Evolutionary conservation across 2,797 vertebrate genomes (phyloP).

Genomic region (Pachyuromys duprasi): DNA sequence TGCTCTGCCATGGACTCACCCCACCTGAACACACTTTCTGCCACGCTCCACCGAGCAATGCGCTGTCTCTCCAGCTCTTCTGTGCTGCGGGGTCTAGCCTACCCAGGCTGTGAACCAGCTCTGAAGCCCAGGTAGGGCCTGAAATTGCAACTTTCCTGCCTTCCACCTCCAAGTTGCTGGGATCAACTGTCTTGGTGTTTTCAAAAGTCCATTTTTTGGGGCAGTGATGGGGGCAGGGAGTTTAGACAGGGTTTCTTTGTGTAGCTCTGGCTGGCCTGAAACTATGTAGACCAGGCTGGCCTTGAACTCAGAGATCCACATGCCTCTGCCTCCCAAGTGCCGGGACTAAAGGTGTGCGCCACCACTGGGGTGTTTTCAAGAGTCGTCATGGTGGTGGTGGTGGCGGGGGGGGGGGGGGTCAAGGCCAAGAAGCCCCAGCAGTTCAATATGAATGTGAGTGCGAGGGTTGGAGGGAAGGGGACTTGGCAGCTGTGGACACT

Average conservation of each 20-base stretch:
- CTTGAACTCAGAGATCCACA: too few relatives aligned
- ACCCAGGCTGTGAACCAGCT: neutral
- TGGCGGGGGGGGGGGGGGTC: too few relatives aligned
- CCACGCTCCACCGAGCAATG: neutral
- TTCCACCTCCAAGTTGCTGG: neutral
- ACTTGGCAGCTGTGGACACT: neutral
- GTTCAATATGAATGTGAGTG: neutral
- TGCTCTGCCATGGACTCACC: neutral
- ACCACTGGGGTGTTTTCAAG: too few relatives aligned
- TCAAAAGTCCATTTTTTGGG: neutral
- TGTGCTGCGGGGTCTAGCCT: neutral
- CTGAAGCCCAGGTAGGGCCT: neutral
- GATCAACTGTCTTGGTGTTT: neutral
- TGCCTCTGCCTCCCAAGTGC: too few relatives aligned
- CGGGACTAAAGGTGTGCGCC: too few relatives aligned
- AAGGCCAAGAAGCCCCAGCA: constrained; percentile 20
- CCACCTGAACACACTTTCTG: neutral
- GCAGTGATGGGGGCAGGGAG: too few relatives aligned
- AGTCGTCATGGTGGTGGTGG: neutral
- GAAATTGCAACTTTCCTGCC: neutral
- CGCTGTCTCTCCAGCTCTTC: neutral
- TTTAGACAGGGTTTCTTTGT: too few relatives aligned
- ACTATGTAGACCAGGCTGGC: too few relatives aligned
- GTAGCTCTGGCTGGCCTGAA: too few relatives aligned
- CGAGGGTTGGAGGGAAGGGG: neutral